A percentile compares a stretch with the other conserved stretches of the same genome.
These are phyloP conservation scores for Cryptoleucopteryx plumbea DNA, from an alignment of 2,113 vertebrate genomes.

Conservation along the genomic window DNA sequence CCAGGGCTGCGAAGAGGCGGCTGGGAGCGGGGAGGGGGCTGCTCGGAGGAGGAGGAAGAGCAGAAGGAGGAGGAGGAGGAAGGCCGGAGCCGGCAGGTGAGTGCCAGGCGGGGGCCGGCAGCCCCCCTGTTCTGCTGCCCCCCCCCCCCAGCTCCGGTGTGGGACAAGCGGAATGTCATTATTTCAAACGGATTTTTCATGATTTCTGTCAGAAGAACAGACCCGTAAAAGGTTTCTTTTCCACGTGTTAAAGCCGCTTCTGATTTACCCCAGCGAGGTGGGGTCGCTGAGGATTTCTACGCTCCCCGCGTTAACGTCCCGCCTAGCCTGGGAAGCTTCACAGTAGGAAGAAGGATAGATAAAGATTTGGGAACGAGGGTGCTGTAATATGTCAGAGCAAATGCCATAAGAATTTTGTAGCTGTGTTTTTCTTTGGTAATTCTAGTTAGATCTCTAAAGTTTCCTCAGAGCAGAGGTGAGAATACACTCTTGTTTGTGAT, in stretches of 20 bases:
- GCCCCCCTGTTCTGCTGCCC: too few species aligned
- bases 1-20: too few species aligned
- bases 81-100: too few species aligned
- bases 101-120: too few species aligned
- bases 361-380: not conserved
- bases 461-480: rapidly evolving
- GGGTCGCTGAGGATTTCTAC: not conserved
- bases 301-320: rapidly evolving
- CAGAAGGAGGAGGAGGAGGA: too few species aligned
- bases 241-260: rapidly evolving
- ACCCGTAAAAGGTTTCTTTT: not conserved
- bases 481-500: rapidly evolving
- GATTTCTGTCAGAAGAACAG: not conserved
- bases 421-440: not conserved
- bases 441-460: not conserved
- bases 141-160: too few species aligned
- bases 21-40: too few species aligned
- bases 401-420: rapidly evolving
- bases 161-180: too few species aligned
- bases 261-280: rapidly evolving
- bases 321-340: rapidly evolving
- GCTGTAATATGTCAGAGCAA: rapidly evolving
- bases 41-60: too few species aligned
- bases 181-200: rapidly evolving
- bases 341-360: not conserved